These are phyloP conservation scores for Picus viridis DNA, from an alignment of 2,797 vertebrate species.

Conservation along the genomic window DNA sequence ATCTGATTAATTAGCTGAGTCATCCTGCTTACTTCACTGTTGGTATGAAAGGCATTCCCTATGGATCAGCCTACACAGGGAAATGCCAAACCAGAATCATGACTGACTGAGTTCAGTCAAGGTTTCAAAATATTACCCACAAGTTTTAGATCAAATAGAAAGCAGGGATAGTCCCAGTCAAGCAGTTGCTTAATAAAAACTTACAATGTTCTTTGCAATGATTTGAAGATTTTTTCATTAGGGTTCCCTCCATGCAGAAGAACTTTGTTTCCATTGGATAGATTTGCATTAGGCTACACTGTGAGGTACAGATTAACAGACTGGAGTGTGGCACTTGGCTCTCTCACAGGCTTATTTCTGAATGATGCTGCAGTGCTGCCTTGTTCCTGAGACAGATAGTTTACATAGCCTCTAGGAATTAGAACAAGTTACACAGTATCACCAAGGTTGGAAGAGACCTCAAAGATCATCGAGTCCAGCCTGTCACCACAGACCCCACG, in stretches of 20 bases:
- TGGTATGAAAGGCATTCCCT: slow-evolving; percentile 33
- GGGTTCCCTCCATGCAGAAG: not conserved
- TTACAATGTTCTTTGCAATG: not conserved
- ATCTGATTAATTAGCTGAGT: slow-evolving; percentile 50
- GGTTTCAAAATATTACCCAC: slow-evolving; percentile 3
- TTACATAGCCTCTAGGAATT: not conserved
- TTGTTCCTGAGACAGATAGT: not conserved
- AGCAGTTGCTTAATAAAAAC: not conserved
- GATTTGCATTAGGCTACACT: not conserved
- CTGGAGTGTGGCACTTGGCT: not conserved
- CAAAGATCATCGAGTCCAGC: too few species aligned
- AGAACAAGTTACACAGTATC: not conserved
- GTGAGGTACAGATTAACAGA: not conserved
- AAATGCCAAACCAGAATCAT: slow-evolving; percentile 2
- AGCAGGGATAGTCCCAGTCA: not conserved
- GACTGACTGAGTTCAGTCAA: slow-evolving; percentile 5
- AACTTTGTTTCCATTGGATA: not conserved
- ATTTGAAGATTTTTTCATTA: not conserved
- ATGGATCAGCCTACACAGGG: not conserved
- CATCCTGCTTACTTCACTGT: not conserved
- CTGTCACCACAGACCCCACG: too few species aligned
- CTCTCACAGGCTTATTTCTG: not conserved
- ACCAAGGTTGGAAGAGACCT: too few species aligned
- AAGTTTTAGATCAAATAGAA: slow-evolving; percentile 6
- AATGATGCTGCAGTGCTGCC: not conserved